Base-by-base conservation (phyloP, 2,888 invertebrate species). In the Anarsia innoxiella region DNA sequence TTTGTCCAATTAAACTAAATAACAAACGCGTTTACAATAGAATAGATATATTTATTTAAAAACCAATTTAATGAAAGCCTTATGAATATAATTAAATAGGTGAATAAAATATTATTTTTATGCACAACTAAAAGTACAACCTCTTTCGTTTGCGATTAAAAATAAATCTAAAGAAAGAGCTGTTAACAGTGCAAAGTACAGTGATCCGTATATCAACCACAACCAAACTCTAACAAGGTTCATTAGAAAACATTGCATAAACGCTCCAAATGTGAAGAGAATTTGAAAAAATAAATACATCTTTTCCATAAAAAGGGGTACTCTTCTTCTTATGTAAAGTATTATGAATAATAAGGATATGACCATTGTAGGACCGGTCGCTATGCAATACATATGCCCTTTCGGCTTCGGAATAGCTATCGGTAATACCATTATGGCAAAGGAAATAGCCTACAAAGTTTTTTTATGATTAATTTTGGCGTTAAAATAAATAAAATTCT, bases 251-350 rank as follows among this genome's bases (percentile, higher is more conserved):
- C 82, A 82, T 56, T 83, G 83, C 42, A 83, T 51, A 45, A 83
- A 78, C 25, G 83, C 83, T 40, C 83, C 83, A 60, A 83, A 83
- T 0, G 79, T 77, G 48, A 83, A 82, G 41, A 80, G 53, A 50
- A 83, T 82, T 82, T 83, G 83, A 59, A 83, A 82, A 58, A 79
- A 79, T 41, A 83, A 58, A 49, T 83, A 80, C 78, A 83, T 80
- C 65, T 83, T 83, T 55, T 83, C 83, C 82, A 83, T 78, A 47
- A 83, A 83, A 41, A 80, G 45, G 2, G 83, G 82, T 14, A 82
- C 78, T 66, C 64, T 74, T 59, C 61, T 72, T 53, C 79, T 66
- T 46, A 82, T 32, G 45, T 83, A 83, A 40, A 83, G 61, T 48
- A 80, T 59, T 37, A 82, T 56, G 49, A 83, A 82, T 46, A 83